phyloP scores from a whole-genome alignment of 1,140 invertebrate species.

The Sinella curviseta region DNA sequence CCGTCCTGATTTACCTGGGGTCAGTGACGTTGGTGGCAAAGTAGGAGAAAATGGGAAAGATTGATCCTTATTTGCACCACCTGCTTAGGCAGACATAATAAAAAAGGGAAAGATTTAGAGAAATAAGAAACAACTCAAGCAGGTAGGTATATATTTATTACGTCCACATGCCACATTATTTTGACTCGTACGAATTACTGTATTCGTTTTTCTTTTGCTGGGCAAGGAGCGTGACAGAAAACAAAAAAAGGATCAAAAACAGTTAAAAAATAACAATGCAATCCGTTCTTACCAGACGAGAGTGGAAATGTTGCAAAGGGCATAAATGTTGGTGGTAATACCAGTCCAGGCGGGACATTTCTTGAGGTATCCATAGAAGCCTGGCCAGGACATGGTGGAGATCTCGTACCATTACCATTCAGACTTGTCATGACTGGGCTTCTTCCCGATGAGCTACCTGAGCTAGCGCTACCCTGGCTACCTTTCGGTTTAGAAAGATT shows the following conservation, averaged over 20 bases:
- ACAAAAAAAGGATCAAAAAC: not conserved
- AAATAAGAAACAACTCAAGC: not conserved
- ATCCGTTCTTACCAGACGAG: constrained; percentile 37
- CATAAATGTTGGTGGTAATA: constrained; percentile 51
- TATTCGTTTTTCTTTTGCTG: too few species aligned
- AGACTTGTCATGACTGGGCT: constrained; percentile 42
- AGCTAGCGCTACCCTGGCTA: constrained; percentile 54
- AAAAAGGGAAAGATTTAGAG: not conserved
- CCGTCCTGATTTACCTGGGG: constrained; percentile 49
- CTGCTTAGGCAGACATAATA: not conserved
- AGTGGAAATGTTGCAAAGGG: constrained; percentile 49
- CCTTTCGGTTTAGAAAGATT: constrained; percentile 85
- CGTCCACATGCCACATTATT: not conserved
- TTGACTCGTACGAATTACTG: too few species aligned
- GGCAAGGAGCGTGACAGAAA: not conserved
- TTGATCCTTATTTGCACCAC: constrained; percentile 47
- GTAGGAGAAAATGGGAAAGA: constrained; percentile 54
- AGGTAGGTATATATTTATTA: not conserved
- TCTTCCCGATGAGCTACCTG: constrained; percentile 56
- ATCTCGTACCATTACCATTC: constrained; percentile 51
- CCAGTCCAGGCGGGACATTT: constrained; percentile 58
- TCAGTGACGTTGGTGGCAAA: constrained; percentile 52
- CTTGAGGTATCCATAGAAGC: constrained; percentile 54
- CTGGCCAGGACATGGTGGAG: constrained; percentile 48
- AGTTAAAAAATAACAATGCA: not conserved